These are phyloP conservation scores for Eutolmus rufibarbis DNA, from an alignment of 2,888 invertebrate genomes.

Conservation along the genomic window DNA sequence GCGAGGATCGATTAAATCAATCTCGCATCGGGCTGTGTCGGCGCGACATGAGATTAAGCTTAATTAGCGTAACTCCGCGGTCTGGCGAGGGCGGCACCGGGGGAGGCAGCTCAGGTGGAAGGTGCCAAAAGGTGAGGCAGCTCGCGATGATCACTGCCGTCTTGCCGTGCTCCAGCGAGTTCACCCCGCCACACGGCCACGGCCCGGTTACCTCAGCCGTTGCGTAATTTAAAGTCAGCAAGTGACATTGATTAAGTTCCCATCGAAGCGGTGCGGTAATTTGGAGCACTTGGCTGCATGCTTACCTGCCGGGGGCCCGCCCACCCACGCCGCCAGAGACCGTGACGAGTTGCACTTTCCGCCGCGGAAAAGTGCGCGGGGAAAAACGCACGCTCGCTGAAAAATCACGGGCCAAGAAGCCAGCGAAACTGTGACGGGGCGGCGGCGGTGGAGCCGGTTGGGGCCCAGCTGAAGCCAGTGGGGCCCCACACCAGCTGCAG, in stretches of 20 bases:
- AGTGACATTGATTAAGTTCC: conserved; percentile 31
- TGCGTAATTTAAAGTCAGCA: conserved; percentile 23
- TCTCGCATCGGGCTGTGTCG: not conserved
- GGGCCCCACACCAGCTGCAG: not conserved
- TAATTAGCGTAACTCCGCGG: not conserved
- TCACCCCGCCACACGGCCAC: not conserved
- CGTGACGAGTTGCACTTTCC: not conserved
- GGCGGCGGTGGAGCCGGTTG: not conserved
- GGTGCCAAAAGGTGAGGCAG: not conserved
- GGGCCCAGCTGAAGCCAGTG: not conserved
- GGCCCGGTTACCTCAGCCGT: conserved; percentile 14
- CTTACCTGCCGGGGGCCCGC: not conserved
- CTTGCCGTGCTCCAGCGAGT: not conserved
- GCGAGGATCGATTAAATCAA: conserved; percentile 15
- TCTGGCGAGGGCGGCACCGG: not conserved
- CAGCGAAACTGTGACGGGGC: not conserved
- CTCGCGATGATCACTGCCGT: not conserved
- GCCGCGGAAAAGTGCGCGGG: not conserved
- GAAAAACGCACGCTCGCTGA: not conserved
- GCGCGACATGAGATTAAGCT: not conserved
- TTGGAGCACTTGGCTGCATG: not conserved
- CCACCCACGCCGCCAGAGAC: conserved; percentile 4
- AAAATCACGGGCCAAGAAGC: conserved; percentile 5
- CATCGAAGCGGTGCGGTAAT: conserved; percentile 5
- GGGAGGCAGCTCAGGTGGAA: not conserved